Evolutionary conservation across 2,113 vertebrate species (phyloP).

Genomic region (Pogona vitticeps): DNA sequence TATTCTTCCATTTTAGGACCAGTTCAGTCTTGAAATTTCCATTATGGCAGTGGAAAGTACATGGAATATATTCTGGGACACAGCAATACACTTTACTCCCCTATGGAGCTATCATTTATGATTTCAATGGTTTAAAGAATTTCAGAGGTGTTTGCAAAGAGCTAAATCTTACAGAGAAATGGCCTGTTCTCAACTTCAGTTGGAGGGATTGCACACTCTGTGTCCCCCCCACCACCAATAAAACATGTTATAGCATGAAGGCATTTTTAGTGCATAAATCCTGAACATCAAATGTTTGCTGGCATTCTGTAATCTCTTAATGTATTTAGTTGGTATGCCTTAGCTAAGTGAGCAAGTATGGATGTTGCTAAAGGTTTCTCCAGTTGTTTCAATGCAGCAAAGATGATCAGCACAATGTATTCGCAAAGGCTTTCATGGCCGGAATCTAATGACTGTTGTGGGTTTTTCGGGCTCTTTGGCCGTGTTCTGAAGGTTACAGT

Average conservation of each 20-base stretch:
- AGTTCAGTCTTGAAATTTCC: conserved; percentile 23
- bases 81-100: not conserved
- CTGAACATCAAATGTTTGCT: conserved; percentile 52
- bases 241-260: conserved; percentile 58
- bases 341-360: not conserved
- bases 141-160: conserved; percentile 28
- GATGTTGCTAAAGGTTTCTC: not conserved
- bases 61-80: not conserved
- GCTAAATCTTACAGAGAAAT: conserved; percentile 61
- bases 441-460: too few species aligned
- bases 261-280: conserved; percentile 67
- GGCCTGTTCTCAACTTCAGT: conserved; percentile 33
- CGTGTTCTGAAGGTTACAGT: too few species aligned
- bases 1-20: not conserved
- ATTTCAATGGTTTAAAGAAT: conserved; percentile 28
- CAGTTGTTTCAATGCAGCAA: not conserved
- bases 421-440: too few species aligned
- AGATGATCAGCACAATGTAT: not conserved
- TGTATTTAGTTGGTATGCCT: conserved; percentile 45
- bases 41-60: not conserved
- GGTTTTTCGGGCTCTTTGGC: too few species aligned
- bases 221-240: conserved; percentile 61
- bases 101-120: conserved; percentile 27
- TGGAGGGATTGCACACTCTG: conserved; percentile 50
- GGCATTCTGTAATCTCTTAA: conserved; percentile 49